These are phyloP conservation scores for Luffia ferchaultella DNA, from an alignment of 2,888 invertebrate genomes.

Conservation along the genomic window DNA sequence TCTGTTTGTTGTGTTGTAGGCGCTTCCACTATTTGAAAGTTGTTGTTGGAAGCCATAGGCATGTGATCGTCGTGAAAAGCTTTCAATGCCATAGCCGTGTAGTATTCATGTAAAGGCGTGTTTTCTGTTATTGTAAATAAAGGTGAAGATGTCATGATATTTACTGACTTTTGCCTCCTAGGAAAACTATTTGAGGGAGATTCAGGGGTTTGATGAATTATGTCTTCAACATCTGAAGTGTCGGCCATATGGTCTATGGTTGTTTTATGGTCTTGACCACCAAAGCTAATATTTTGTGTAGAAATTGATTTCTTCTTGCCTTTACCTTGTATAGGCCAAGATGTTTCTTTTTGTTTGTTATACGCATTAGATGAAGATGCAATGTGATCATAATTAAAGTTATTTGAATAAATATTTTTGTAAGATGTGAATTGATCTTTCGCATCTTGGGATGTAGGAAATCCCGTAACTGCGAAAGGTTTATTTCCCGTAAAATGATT, in stretches of 20 bases:
- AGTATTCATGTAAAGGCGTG: constrained; percentile 43
- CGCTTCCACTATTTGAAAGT: constrained; percentile 42
- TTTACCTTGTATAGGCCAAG: constrained; percentile 22
- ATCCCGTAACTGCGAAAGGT: constrained; percentile 14
- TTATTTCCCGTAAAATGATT: constrained; percentile 8
- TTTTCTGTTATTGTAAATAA: constrained; percentile 36
- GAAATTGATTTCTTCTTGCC: constrained; percentile 49
- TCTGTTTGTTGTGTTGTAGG: constrained; percentile 27
- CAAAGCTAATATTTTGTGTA: constrained; percentile 51
- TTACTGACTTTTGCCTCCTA: constrained; percentile 1
- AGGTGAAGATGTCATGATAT: constrained; percentile 26
- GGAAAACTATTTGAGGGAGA: constrained; percentile 2
- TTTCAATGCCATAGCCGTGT: constrained; percentile 41
- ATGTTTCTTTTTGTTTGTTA: constrained; percentile 26
- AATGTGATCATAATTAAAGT: constrained; percentile 42
- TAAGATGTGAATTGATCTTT: constrained; percentile 38
- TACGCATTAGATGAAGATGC: constrained; percentile 42
- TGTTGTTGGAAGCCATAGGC: constrained; percentile 46
- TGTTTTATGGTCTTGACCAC: constrained; percentile 41
- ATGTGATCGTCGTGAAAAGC: constrained; percentile 35
- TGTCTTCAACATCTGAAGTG: constrained; percentile 14
- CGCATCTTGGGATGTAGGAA: constrained; percentile 31
- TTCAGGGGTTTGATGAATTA: constrained; percentile 2
- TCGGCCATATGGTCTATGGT: constrained; percentile 42
- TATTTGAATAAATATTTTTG: constrained; percentile 37